Conservation (phyloP, 37 sponge, comb jelly and placozoan species). For the Aphrocallistes beatrix region DNA sequence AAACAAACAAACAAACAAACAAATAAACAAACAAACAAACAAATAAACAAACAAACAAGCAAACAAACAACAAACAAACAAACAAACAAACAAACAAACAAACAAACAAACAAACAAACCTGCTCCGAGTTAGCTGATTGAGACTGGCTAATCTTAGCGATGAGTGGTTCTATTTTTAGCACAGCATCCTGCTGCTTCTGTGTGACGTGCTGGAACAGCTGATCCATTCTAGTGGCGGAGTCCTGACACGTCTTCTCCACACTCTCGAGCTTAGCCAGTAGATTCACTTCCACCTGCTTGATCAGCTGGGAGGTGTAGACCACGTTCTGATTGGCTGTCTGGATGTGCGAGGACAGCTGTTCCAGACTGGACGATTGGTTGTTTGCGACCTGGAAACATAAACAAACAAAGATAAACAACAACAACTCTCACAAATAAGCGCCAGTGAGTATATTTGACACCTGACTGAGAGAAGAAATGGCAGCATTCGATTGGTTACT, state of each 20-base stretch:
- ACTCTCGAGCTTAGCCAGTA: background rate
- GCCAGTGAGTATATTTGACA: background rate
- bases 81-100: no score
- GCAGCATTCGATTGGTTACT: conserved; percentile 17
- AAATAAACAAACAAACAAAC: no score
- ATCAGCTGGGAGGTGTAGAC: conserved; percentile 1
- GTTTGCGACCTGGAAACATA: background rate
- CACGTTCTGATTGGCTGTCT: background rate
- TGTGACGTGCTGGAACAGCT: background rate
- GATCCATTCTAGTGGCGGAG: background rate
- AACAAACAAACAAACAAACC: background rate
- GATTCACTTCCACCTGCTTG: background rate
- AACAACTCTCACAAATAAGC: background rate
- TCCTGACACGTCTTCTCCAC: background rate
- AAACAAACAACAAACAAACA: no score
- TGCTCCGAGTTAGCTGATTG: background rate
- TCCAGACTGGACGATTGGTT: background rate
- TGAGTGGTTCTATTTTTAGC: background rate
- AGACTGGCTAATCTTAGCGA: background rate
- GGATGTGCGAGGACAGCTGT: background rate
- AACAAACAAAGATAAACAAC: background rate
- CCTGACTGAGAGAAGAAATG: background rate
- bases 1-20: no score
- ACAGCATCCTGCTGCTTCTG: background rate
- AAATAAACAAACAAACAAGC: no score